Evolutionary conservation across 2,888 invertebrate species (phyloP).

Genomic region (Helobdella robusta): DNA sequence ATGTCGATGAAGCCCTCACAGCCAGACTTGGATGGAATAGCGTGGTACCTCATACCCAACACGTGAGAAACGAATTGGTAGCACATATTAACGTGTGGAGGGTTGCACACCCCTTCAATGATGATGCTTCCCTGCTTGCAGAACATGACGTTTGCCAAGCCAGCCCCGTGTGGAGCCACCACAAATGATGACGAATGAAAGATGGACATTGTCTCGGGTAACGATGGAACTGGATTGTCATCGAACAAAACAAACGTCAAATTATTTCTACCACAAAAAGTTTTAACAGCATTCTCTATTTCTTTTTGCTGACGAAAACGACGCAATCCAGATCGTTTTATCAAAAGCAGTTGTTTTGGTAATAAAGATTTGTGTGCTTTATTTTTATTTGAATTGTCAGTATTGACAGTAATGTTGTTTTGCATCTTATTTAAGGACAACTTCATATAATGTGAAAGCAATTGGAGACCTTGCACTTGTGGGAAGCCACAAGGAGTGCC

Average conservation of each 20-base stretch:
- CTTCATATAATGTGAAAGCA: constrained; percentile 22
- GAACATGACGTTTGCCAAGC: constrained; percentile 33
- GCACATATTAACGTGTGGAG: constrained; percentile 36
- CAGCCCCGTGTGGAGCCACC: constrained; percentile 36
- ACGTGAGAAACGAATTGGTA: constrained; percentile 32
- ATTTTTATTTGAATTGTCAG: background rate
- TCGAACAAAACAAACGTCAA: constrained; percentile 29
- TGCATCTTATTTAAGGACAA: constrained; percentile 4
- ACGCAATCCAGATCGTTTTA: constrained; percentile 27
- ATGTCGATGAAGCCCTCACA: constrained; percentile 32
- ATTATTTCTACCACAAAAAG: constrained; percentile 19
- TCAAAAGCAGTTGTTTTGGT: constrained; percentile 27
- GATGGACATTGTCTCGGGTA: constrained; percentile 30
- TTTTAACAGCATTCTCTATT: constrained; percentile 21
- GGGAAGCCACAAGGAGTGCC: constrained; percentile 35
- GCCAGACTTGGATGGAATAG: constrained; percentile 30
- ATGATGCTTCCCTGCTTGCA: constrained; percentile 30
- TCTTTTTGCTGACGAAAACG: constrained; percentile 13
- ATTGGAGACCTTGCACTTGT: constrained; percentile 28
- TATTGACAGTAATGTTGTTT: background rate
- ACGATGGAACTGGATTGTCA: constrained; percentile 31
- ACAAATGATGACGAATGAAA: constrained; percentile 32
- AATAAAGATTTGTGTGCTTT: background rate
- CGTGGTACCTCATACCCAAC: constrained; percentile 34
- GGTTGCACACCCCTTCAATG: constrained; percentile 35